Evolutionary conservation across 2,797 vertebrate genomes (phyloP), one percentile per base, ranked within the genome.

Genomic region (Spinibarbus caldwelli): DNA sequence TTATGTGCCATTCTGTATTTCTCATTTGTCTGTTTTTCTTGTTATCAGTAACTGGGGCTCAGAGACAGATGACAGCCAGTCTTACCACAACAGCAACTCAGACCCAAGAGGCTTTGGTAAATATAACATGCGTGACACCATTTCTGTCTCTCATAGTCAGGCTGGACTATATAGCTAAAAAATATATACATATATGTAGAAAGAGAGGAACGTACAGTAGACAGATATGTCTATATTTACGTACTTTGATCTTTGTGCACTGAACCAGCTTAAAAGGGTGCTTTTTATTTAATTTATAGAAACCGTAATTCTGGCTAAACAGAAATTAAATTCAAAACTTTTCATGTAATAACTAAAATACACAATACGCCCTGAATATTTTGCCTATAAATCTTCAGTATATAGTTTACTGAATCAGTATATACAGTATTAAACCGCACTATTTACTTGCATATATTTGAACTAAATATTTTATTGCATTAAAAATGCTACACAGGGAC

Each of bases 71-170:
- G 96, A 98, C 75, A 94, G 86, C 73, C 96, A 94, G 88, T 93
- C 95, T 68, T 99, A 99, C 45, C 98, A 99, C 92, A 98, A 96
- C 3, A 97, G 98, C 82, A 99, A 99, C 93, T 96, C 98, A 19
- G 98, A 99, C 90, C 98, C 98, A 41, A 95, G 98, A 78, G 98
- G 98, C 87, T 99, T 97, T 85, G 98, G 98, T 99, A 94, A 87
- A 94, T 72, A 72, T 45, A 43, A 47, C 49, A 21, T 31, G 6
- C 75, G 17, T 45, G n/a, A 62, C 36, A 84, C n/a, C 29, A 19
- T 17, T 34, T 52, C 21, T 36, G 36, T 64, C 21, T 41, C 36
- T 82, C 31, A 80, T 47, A 9, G 17, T 52, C 29, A 1, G 11
- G 72, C 19, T 76, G 19, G 10, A 76, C 71, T 52, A 14, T 34